Evolutionary conservation across 2,797 vertebrate species (phyloP), one percentile per base, ranked within the genome.

Genomic region (Sebastolobus altivelis): DNA sequence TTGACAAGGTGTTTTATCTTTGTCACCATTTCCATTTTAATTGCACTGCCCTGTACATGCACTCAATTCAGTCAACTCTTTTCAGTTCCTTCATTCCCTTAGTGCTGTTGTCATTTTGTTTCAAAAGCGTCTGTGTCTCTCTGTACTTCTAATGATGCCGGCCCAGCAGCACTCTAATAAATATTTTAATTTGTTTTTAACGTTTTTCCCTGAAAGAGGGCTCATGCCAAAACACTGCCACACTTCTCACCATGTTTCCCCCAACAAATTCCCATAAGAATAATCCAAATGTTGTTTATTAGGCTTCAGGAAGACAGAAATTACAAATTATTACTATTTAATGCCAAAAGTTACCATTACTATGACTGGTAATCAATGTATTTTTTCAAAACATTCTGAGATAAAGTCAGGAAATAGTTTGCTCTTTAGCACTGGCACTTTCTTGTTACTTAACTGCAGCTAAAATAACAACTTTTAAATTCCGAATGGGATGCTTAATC

Each of bases 401-500:
- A 6, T 67, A 31, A 70, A 70, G 38, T 65, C 8, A 4, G 35
- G 11, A 70, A 80, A 66, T 49, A 7, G 40, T 9, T 33, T 63
- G 35, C 4, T 73, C 40, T 79, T 72, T 52, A 65, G 56, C 27
- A 11, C 40, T 33, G 35, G 20, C 54, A 71, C 35, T 55, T 75
- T 75, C 8, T 60, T 72, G 35, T 77, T 73, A 77, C 29, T 63
- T 77, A 56, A 65, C 63, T 86, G 71, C 63, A 65, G 75, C 73
- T 83, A 81, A 83, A 88, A 80, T 55, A 87, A 86, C 77, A 75
- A 84, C 76, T 79, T 80, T 86, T 77, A 85, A 88, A 77, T 82
- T 86, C 77, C 85, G 81, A 91, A 91, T 75, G 65, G 77, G 87
- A 83, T 85, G 72, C 80, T 93, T 91, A 85, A 93, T 93, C 90